These are phyloP conservation scores for Andrena trimmerana DNA, from an alignment of 2,888 invertebrate genomes.

Conservation along the genomic window DNA sequence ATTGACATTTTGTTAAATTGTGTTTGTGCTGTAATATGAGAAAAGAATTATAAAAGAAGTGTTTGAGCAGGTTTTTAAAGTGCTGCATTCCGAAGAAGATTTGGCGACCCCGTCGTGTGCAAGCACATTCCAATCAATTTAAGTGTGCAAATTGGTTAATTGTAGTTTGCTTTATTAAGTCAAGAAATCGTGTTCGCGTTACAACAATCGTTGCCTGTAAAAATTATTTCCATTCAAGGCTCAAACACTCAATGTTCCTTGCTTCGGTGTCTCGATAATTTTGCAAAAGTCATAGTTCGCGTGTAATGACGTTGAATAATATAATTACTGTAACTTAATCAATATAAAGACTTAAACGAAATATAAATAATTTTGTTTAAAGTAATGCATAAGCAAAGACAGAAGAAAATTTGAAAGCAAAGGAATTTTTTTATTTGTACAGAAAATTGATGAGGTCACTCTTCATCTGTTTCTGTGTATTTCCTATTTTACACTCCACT, in stretches of 20 bases:
- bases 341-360: not conserved
- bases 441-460: too few species aligned
- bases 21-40: not conserved
- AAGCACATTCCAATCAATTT: conserved; percentile 43
- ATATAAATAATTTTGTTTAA: too few species aligned
- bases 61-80: not conserved
- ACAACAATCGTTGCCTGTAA: not conserved
- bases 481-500: too few species aligned
- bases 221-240: not conserved
- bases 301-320: not conserved
- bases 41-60: not conserved
- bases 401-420: too few species aligned
- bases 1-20: not conserved
- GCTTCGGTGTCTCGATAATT: not conserved
- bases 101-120: not conserved
- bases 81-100: conserved; percentile 16
- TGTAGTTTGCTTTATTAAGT: conserved; percentile 29
- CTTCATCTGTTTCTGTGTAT: too few species aligned
- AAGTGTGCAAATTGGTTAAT: conserved; percentile 40
- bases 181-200: conserved; percentile 15
- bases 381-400: too few species aligned
- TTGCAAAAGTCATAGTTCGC: not conserved
- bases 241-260: not conserved
- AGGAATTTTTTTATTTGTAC: too few species aligned
- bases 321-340: not conserved